phyloP scores from a whole-genome alignment of 2,113 vertebrate species.

The Labeo rohita region DNA sequence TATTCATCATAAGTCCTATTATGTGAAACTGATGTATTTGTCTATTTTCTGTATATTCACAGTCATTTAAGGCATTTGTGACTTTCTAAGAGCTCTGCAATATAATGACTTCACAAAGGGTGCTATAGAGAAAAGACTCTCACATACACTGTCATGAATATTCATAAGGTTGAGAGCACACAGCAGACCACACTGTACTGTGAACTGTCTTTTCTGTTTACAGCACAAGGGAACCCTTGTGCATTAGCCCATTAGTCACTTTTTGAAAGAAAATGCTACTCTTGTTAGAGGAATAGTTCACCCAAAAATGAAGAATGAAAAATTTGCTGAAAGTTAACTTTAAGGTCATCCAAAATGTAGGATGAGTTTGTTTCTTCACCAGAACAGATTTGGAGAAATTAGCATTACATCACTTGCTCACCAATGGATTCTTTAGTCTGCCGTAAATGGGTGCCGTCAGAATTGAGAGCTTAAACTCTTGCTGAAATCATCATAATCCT shows the following conservation, averaged over 20 bases:
- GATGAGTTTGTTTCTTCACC: background rate
- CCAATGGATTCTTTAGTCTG: no score
- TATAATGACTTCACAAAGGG: constrained; percentile 1
- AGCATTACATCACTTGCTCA: background rate
- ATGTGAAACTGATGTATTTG: background rate
- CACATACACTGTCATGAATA: background rate
- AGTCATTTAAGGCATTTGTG: background rate
- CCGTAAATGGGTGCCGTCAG: no score
- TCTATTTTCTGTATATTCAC: background rate
- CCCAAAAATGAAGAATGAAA: background rate
- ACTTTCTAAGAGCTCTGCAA: background rate
- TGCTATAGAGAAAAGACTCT: background rate
- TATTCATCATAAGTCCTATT: background rate
- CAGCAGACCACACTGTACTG: background rate
- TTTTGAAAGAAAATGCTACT: background rate
- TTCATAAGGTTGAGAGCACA: constrained; percentile 1
- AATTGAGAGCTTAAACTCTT: no score
- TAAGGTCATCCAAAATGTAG: background rate
- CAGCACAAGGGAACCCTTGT: background rate
- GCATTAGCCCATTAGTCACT: background rate
- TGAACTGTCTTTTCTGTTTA: background rate
- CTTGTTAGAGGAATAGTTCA: background rate
- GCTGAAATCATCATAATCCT: no score
- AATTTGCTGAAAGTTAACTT: no score
- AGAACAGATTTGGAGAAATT: background rate